Conservation (phyloP, 2,113 vertebrate genomes). For the Caloenas nicobarica region DNA sequence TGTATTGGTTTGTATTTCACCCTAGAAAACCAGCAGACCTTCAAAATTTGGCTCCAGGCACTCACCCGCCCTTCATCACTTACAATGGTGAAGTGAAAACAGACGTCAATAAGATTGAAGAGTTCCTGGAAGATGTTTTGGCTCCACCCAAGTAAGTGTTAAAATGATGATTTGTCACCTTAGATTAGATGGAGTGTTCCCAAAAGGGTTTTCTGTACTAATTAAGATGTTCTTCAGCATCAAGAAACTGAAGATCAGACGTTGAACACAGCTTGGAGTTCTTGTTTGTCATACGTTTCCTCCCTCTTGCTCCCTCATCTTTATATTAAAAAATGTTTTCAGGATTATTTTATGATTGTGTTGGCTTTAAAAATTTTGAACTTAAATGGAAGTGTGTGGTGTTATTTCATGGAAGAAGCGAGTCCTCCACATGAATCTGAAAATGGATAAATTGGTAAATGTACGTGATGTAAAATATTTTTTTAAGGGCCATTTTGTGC, state of each 20-base stretch:
- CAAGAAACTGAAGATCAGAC: neutral
- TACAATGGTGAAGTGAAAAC: slow-evolving; percentile 97
- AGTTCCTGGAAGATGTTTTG: slow-evolving; percentile 96
- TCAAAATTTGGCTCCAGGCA: slow-evolving; percentile 97
- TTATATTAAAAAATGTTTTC: neutral
- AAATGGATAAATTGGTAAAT: neutral
- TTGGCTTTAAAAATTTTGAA: neutral
- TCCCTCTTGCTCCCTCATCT: neutral
- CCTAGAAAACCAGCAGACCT: slow-evolving; percentile 96
- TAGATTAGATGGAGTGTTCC: neutral
- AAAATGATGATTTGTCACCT: neutral
- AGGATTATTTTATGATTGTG: too few species aligned
- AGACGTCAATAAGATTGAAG: slow-evolving; percentile 98
- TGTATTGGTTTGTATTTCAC: neutral
- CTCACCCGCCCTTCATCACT: slow-evolving; percentile 97
- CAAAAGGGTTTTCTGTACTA: neutral
- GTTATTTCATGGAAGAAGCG: accelerated
- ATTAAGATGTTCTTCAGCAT: neutral
- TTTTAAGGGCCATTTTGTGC: neutral
- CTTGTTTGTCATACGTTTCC: neutral
- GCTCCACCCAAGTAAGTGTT: slow-evolving; percentile 93
- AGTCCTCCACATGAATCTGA: neutral
- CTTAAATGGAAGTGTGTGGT: neutral
- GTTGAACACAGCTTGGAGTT: neutral
- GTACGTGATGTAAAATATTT: neutral